Percentiles rank a stretch among this genome's conserved stretches.
phyloP scores from a whole-genome alignment of 1,140 invertebrate genomes.

The Agrilus planipennis region DNA sequence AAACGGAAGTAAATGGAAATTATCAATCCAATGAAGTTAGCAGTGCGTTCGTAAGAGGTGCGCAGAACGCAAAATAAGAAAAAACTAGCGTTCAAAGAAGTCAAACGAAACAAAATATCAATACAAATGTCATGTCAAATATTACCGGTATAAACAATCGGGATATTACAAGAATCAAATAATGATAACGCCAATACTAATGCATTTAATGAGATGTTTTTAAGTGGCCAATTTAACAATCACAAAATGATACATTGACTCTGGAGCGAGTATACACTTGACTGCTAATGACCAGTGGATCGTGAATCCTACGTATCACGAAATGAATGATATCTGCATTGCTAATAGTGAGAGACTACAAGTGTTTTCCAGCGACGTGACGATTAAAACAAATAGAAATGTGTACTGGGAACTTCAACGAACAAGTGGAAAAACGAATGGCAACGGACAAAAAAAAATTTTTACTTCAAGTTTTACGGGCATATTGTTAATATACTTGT shows the following conservation, averaged over 20 bases:
- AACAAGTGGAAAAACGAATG: too few species aligned
- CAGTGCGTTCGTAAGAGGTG: constrained; percentile 20
- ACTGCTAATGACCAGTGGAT: constrained; percentile 7
- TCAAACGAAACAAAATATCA: constrained; percentile 12
- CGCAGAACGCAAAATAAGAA: constrained; percentile 8
- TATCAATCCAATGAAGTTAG: constrained; percentile 19
- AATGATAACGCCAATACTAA: too few species aligned
- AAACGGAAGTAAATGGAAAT: constrained; percentile 17
- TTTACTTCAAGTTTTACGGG: too few species aligned
- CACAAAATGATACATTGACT: constrained; percentile 26
- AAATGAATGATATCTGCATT: constrained; percentile 17
- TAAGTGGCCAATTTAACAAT: constrained; percentile 12
- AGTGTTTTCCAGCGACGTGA: constrained; percentile 21
- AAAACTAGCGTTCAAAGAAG: neutral
- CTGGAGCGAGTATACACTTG: constrained; percentile 23
- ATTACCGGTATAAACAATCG: neutral
- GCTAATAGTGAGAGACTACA: constrained; percentile 22
- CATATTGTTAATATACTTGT: too few species aligned
- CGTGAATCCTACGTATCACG: neutral
- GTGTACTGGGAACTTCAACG: too few species aligned
- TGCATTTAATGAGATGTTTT: neutral
- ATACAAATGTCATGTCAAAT: constrained; percentile 12
- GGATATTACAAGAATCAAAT: neutral
- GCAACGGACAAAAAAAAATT: too few species aligned
- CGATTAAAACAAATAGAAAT: constrained; percentile 1